These are phyloP conservation scores for Pantherophis vulpinus DNA, from an alignment of 2,797 vertebrate genomes.

Conservation along the genomic window DNA sequence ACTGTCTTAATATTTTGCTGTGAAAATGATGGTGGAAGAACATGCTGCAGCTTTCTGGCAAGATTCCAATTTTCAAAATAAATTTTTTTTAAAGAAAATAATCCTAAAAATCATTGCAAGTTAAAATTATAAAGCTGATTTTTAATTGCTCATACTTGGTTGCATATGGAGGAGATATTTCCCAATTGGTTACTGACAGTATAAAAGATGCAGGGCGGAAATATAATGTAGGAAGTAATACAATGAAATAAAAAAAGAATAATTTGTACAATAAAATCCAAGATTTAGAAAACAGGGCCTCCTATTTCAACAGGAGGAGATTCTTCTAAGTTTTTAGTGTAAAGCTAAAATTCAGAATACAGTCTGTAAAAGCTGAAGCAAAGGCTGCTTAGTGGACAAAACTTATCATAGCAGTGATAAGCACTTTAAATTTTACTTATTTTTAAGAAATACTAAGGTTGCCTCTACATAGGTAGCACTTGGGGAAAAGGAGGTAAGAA, in stretches of 20 bases:
- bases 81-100: conserved; percentile 7
- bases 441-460: conserved; percentile 36
- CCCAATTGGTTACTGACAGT: conserved; percentile 24
- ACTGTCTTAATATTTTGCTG: conserved; percentile 47
- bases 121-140: conserved; percentile 34
- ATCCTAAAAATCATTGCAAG: not conserved
- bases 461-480: conserved; percentile 23
- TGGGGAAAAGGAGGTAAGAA: conserved; percentile 27
- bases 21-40: conserved; percentile 56
- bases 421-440: conserved; percentile 6
- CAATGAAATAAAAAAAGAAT: conserved; percentile 39
- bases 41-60: conserved; percentile 71
- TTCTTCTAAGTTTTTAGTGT: conserved; percentile 20
- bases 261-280: not conserved
- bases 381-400: not conserved
- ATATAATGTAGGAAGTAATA: not conserved
- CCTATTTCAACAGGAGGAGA: conserved; percentile 1
- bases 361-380: conserved; percentile 30
- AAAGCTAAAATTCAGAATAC: conserved; percentile 26
- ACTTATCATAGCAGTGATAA: not conserved
- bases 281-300: not conserved
- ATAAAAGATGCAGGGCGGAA: conserved; percentile 14
- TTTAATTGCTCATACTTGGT: conserved; percentile 39
- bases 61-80: conserved; percentile 64
- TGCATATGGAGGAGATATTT: conserved; percentile 39